Base-by-base conservation (phyloP, 2,888 invertebrate species). In the Xylocampa areola region DNA sequence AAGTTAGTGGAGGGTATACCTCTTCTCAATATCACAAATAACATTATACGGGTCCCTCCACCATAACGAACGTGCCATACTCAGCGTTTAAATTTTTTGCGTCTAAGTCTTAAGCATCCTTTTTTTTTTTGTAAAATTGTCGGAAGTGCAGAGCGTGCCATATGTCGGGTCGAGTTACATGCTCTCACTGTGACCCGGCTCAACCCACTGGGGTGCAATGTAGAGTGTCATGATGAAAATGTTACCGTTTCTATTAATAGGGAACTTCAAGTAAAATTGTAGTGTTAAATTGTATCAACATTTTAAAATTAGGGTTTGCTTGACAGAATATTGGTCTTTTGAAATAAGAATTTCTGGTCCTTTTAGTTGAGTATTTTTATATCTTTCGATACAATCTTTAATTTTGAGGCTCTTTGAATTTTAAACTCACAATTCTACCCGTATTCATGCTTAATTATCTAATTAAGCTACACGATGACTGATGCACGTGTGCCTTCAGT, bases 121-220 rank as follows among this genome's bases (percentile, higher is more conserved):
- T 79, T 39, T 90, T 39, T 90, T 90, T 89, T 90, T 25, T 86
- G 79, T 76, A 30, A 82, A 79, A 86, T 87, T 86, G 57, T 92
- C 87, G 92, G 92, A 92, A 92, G 92, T 91, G 87, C 81, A 82
- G 86, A 87, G 87, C 87, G 87, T 86, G 89, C 89, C 92, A 92
- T 91, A 85, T 92, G 92, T 63, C 69, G 86, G 73, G 61, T 91
- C 89, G 71, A 19, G 69, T 91, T 90, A 87, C 90, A 62, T 29
- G 49, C 57, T 51, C 66, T 49, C 30, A 13, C 66, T 62, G 62
- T 68, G 76, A 81, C 79, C 77, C 76, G 17, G 21, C 49, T 59
- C 54, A 48, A 48, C 27, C 10, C n/a, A 17, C 21, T 19, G 27
- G 37, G 50, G 48, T 48, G 48, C 57, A 40, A 58, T 50, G 33